A percentile compares a stretch with the other conserved stretches of the same genome.
phyloP scores from a whole-genome alignment of 1,140 invertebrate species.

The Drosophila burlai region DNA sequence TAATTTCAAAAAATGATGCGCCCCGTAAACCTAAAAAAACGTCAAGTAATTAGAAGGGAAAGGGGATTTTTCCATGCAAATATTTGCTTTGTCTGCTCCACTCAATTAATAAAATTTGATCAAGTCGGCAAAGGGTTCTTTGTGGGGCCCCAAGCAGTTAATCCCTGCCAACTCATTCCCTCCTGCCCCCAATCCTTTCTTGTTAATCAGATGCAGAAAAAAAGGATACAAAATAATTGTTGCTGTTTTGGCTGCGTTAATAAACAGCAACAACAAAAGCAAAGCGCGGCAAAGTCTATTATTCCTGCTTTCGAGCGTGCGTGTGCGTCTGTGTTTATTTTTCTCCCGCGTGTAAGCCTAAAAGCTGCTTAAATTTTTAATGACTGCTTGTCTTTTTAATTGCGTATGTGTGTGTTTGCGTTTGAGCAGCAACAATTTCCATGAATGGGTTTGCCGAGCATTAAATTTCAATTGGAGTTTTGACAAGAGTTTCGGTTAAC shows the following conservation, averaged over 20 bases:
- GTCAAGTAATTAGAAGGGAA: conserved; percentile 12
- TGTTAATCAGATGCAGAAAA: conserved; percentile 66
- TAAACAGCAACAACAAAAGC: conserved; percentile 27
- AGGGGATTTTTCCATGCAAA: conserved; percentile 20
- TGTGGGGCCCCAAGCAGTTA: conserved; percentile 12
- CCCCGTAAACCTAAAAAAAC: not conserved
- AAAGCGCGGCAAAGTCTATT: conserved; percentile 39
- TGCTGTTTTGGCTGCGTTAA: conserved; percentile 25
- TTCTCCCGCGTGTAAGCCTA: conserved; percentile 69
- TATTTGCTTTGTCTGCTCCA: conserved; percentile 59
- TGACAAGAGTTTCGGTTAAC: conserved; percentile 11
- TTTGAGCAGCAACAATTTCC: conserved; percentile 42
- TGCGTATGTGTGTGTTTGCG: conserved; percentile 42
- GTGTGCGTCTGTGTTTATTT: conserved; percentile 30
- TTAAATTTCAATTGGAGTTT: conserved; percentile 23
- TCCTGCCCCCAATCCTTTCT: conserved; percentile 7
- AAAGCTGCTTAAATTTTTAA: conserved; percentile 83
- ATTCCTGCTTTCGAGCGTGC: conserved; percentile 6
- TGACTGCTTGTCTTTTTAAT: conserved; percentile 82
- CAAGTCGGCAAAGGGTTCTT: conserved; percentile 48
- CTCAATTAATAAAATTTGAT: conserved; percentile 80
- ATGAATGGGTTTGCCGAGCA: conserved; percentile 10
- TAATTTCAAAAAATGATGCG: conserved; percentile 21
- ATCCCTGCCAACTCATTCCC: conserved; percentile 20
- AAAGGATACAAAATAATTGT: conserved; percentile 43